Conservation (phyloP, 2,113 vertebrate genomes). For the Tonatia bakeri region DNA sequence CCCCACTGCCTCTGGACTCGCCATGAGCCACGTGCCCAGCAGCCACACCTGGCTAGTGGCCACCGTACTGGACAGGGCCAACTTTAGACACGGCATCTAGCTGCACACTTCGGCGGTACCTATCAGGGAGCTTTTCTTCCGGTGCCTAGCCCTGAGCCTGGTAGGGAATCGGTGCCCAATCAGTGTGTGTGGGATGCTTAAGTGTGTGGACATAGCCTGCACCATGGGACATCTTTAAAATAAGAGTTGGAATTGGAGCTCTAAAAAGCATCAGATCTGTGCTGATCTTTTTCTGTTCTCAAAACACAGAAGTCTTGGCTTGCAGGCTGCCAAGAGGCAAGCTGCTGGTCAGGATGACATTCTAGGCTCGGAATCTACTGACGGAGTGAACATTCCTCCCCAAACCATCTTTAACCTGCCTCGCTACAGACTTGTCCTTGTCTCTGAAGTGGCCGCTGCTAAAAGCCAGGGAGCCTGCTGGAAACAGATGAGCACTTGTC, state of each 20-base stretch:
- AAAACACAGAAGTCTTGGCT: background rate
- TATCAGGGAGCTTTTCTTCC: background rate
- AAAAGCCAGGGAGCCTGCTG: background rate
- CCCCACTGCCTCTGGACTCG: background rate
- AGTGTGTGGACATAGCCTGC: background rate
- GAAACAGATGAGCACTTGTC: background rate
- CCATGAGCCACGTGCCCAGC: background rate
- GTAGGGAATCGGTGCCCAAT: background rate
- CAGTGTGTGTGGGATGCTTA: rapidly evolving
- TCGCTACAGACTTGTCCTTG: background rate
- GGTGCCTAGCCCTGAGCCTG: background rate
- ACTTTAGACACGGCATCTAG: background rate
- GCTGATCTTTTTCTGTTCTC: background rate
- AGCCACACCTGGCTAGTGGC: background rate
- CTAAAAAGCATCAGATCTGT: background rate
- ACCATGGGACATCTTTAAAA: background rate
- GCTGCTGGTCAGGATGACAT: background rate
- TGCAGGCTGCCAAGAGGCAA: background rate
- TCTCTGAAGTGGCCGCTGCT: background rate
- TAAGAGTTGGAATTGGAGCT: background rate
- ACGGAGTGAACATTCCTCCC: background rate
- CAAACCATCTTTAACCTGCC: background rate
- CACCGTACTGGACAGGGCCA: rapidly evolving
- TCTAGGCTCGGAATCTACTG: background rate
- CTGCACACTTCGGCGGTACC: background rate